Evolutionary conservation across 1,140 invertebrate species (phyloP).

Genomic region (Linepithema humile): DNA sequence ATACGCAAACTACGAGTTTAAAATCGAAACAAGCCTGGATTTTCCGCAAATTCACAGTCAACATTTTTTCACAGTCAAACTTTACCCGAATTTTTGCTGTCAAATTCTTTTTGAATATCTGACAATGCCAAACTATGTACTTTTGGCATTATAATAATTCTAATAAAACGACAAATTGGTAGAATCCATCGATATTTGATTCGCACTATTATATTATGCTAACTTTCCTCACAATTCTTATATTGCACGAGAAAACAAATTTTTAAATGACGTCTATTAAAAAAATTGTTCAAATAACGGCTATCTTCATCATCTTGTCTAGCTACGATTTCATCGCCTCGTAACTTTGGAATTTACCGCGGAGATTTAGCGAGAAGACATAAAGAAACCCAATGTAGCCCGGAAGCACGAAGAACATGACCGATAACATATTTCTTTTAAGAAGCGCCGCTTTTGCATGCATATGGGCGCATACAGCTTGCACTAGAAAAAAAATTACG

Average conservation of each 20-base stretch:
- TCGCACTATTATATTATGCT: background rate
- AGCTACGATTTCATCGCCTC: conserved; percentile 6
- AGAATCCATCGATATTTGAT: background rate
- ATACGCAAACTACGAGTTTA: conserved; percentile 11
- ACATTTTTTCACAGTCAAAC: background rate
- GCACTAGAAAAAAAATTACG: conserved; percentile 15
- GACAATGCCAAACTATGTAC: background rate
- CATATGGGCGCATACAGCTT: conserved; percentile 2
- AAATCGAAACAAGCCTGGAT: background rate
- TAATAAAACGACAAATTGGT: background rate
- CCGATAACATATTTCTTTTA: conserved; percentile 51
- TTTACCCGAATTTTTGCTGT: background rate
- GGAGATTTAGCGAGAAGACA: conserved; percentile 21
- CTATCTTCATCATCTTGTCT: background rate
- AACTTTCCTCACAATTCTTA: no score
- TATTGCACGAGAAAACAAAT: background rate
- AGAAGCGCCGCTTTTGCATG: conserved; percentile 32
- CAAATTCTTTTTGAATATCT: background rate
- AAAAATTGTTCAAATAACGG: background rate
- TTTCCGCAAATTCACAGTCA: conserved; percentile 3
- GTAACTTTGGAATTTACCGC: conserved; percentile 31
- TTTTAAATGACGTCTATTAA: no score
- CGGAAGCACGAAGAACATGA: conserved; percentile 15
- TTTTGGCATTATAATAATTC: conserved; percentile 11
- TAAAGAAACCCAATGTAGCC: conserved; percentile 34